Conservation (phyloP, 2,797 vertebrate genomes). For the Silurus aristotelis region DNA sequence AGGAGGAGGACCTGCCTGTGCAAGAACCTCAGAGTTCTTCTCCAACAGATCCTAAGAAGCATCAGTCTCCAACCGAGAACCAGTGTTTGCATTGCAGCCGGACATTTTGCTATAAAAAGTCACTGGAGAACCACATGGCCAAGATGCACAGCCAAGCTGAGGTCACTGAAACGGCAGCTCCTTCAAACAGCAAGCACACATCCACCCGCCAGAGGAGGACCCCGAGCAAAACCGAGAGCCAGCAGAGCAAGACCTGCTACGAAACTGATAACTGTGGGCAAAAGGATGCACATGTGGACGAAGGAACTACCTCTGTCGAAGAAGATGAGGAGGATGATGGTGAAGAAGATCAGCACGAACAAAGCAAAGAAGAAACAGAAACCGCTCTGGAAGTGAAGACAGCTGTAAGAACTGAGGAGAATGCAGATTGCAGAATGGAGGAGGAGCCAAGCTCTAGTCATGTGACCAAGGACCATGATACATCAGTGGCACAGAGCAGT, state of each 20-base stretch:
- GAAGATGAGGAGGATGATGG: constrained; percentile 60
- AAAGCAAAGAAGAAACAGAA: constrained; percentile 15
- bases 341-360: not conserved
- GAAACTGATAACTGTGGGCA: constrained; percentile 62
- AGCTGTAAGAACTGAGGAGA: constrained; percentile 56
- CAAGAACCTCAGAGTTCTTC: constrained; percentile 60
- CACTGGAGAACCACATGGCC: constrained; percentile 78
- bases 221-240: constrained; percentile 80
- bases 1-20: constrained; percentile 53
- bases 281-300: constrained; percentile 54
- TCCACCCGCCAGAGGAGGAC: constrained; percentile 83
- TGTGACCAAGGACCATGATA: constrained; percentile 65
- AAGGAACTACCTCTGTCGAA: constrained; percentile 41
- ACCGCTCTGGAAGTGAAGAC: constrained; percentile 50
- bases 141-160: constrained; percentile 69
- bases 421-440: constrained; percentile 68
- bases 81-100: constrained; percentile 75
- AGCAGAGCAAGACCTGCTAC: constrained; percentile 62
- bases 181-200: constrained; percentile 70
- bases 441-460: constrained; percentile 67
- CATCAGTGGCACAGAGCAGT: constrained; percentile 56
- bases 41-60: constrained; percentile 63
- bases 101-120: constrained; percentile 80
- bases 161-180: constrained; percentile 63
- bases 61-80: constrained; percentile 61